These are phyloP conservation scores for Acanthurus leucopareius DNA, from an alignment of 2,797 vertebrate species.

Conservation along the genomic window DNA sequence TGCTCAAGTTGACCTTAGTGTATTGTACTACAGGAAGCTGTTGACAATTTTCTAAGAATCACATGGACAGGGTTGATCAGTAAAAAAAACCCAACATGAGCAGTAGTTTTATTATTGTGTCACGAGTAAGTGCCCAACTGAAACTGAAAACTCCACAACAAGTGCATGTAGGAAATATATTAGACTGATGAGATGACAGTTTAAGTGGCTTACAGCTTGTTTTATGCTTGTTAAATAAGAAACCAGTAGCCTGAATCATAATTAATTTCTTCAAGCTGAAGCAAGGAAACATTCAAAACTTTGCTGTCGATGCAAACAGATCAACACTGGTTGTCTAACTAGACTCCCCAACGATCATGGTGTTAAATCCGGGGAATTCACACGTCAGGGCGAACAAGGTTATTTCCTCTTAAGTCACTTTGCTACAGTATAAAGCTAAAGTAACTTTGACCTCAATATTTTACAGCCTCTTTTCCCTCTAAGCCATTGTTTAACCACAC, in stretches of 20 bases:
- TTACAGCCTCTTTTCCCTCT: background rate
- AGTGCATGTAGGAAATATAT: slow-evolving; percentile 7
- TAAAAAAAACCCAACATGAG: background rate
- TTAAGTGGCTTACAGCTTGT: slow-evolving; percentile 1
- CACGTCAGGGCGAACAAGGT: background rate
- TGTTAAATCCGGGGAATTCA: background rate
- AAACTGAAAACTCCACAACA: slow-evolving; percentile 3
- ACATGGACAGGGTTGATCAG: background rate
- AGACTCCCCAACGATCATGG: background rate
- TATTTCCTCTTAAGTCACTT: slow-evolving; percentile 1
- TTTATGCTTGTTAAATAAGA: slow-evolving; percentile 22
- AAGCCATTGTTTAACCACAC: background rate
- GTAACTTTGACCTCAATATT: slow-evolving; percentile 4
- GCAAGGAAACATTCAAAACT: background rate
- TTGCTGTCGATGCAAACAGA: slow-evolving; percentile 25
- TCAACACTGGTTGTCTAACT: slow-evolving; percentile 13
- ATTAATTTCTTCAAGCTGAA: background rate
- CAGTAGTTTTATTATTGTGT: slow-evolving; percentile 7
- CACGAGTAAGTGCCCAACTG: slow-evolving; percentile 1
- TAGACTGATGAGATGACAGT: slow-evolving; percentile 4
- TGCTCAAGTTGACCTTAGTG: background rate
- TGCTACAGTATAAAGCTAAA: background rate
- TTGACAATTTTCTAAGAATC: background rate
- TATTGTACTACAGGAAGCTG: background rate
- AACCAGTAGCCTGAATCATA: slow-evolving; percentile 4